Conservation (phyloP, 1,140 invertebrate species). For the Apis cerana region DNA sequence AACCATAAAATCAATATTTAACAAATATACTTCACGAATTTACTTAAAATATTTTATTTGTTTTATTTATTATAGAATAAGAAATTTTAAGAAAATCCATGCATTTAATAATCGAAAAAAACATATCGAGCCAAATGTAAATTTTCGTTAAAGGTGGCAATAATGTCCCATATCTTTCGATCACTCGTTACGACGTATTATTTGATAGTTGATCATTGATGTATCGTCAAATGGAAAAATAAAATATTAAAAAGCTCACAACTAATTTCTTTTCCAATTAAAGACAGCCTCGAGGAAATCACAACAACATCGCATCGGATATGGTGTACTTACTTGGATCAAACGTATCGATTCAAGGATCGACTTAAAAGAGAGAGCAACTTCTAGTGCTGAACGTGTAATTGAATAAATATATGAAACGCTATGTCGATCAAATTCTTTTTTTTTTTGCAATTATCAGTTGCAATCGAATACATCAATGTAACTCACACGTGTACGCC, state of each 20-base stretch:
- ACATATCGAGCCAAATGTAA: not conserved
- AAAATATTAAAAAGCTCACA: constrained; percentile 6
- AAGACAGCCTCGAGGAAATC: constrained; percentile 27
- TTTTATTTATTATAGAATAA: too few species aligned
- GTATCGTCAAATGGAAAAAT: constrained; percentile 11
- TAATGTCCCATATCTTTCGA: constrained; percentile 23
- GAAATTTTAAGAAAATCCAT: too few species aligned
- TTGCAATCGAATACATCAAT: constrained; percentile 16
- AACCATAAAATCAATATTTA: too few species aligned
- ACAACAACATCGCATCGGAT: constrained; percentile 3
- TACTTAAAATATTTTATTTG: too few species aligned
- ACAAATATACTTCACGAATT: not conserved
- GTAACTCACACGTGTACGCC: constrained; percentile 43
- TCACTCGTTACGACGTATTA: not conserved
- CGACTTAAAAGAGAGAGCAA: constrained; percentile 34
- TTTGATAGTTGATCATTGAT: not conserved
- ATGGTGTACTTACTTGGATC: not conserved
- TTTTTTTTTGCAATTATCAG: constrained; percentile 3
- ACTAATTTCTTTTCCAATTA: constrained; percentile 50
- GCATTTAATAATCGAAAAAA: too few species aligned
- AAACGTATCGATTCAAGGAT: constrained; percentile 7
- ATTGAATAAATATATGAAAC: constrained; percentile 40
- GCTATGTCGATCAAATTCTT: constrained; percentile 8
- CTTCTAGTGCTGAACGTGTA: not conserved
- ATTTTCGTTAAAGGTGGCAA: constrained; percentile 1